Evolutionary conservation across 1,140 invertebrate species (phyloP).

Genomic region (Dendroctonus ponderosae): DNA sequence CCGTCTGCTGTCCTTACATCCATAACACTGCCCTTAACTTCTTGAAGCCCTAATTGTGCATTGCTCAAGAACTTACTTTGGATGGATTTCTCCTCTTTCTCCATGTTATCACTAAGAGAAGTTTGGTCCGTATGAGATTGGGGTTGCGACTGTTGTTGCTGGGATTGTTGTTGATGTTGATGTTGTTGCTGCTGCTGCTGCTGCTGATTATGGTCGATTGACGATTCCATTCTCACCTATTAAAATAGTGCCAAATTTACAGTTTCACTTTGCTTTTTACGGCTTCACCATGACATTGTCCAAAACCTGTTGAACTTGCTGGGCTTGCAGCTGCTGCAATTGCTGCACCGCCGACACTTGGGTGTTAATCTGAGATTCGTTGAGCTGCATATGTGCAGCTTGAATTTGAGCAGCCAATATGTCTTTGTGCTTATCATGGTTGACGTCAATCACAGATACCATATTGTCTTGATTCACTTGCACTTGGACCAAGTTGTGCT

Average conservation of each 20-base stretch:
- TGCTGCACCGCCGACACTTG: conserved; percentile 48
- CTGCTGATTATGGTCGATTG: conserved; percentile 17
- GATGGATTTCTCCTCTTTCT: conserved; percentile 49
- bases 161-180: conserved; percentile 6
- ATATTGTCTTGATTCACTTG: conserved; percentile 50
- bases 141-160: conserved; percentile 11
- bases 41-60: conserved; percentile 48
- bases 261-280: neutral
- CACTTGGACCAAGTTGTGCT: conserved; percentile 50
- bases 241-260: neutral
- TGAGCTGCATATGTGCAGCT: conserved; percentile 47
- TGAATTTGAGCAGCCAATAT: conserved; percentile 43
- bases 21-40: conserved; percentile 59
- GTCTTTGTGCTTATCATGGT: conserved; percentile 47
- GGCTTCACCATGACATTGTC: conserved; percentile 45
- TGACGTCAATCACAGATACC: conserved; percentile 50
- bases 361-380: conserved; percentile 45
- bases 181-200: conserved; percentile 37
- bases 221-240: conserved; percentile 19
- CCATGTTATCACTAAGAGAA: conserved; percentile 39
- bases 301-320: conserved; percentile 50
- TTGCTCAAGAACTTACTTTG: conserved; percentile 46
- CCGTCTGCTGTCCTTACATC: conserved; percentile 67
- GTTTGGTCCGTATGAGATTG: conserved; percentile 29
- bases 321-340: conserved; percentile 49